Evolutionary conservation across 1,140 invertebrate genomes (phyloP).

Genomic region (Apis cerana): DNA sequence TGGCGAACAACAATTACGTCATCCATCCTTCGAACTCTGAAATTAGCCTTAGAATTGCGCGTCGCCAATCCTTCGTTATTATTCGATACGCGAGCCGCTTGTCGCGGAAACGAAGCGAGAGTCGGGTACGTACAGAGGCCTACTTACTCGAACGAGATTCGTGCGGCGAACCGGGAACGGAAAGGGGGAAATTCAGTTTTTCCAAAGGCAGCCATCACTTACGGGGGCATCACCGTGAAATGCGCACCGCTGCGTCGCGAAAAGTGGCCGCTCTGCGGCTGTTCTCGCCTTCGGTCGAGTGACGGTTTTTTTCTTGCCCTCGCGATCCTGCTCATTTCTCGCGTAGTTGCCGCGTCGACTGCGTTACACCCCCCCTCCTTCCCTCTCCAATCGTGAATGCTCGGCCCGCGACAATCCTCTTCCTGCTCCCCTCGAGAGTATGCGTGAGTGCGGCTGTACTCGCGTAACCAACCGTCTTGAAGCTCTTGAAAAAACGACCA

Average conservation of each 20-base stretch:
- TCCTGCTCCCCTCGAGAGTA: neutral
- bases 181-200: neutral
- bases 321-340: neutral
- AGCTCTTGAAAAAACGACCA: neutral
- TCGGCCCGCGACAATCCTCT: constrained; percentile 2
- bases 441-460: constrained; percentile 22
- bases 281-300: constrained; percentile 13
- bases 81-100: no score
- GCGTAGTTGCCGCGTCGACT: neutral
- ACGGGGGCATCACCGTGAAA: constrained; percentile 1
- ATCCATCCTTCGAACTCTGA: no score
- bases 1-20: no score
- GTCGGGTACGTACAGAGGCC: neutral
- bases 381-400: neutral
- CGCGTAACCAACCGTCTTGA: neutral
- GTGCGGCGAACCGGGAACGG: neutral
- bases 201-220: neutral
- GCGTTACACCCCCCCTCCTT: neutral
- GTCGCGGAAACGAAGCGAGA: neutral
- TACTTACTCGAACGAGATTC: neutral
- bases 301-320: neutral
- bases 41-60: no score
- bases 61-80: no score
- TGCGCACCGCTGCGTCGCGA: neutral
- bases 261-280: neutral